Percentiles rank a stretch among this genome's conserved stretches.
phyloP scores from a whole-genome alignment of 2,888 invertebrate genomes.

The Cheilosia urbana region DNA sequence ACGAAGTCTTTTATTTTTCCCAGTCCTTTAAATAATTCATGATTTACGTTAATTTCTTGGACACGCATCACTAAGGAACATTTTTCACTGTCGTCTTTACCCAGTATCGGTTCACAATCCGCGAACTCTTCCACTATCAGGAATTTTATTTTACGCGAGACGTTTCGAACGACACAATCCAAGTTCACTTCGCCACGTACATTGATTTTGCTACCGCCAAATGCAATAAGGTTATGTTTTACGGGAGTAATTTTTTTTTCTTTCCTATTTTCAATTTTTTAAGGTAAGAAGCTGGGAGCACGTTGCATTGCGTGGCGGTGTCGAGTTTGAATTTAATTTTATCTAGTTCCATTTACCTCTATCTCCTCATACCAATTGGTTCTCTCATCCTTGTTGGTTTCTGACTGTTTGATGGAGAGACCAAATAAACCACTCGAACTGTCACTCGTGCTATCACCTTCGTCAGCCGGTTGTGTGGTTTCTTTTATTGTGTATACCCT shows the following conservation, averaged over 20 bases:
- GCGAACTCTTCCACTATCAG: no score
- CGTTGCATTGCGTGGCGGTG: constrained; percentile 22
- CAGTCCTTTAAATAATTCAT: no score
- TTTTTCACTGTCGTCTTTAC: no score
- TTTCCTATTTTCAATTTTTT: neutral
- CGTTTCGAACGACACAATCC: neutral
- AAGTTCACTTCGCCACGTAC: constrained; percentile 7
- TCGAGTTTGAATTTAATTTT: no score
- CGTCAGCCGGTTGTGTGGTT: neutral
- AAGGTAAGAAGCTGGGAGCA: no score
- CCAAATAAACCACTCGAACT: constrained; percentile 24
- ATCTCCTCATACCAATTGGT: constrained; percentile 45
- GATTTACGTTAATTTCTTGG: no score
- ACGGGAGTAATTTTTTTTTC: neutral
- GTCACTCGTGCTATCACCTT: neutral
- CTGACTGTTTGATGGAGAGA: neutral
- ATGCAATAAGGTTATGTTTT: constrained; percentile 4
- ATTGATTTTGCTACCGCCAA: constrained; percentile 11
- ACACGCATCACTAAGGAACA: no score
- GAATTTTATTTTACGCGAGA: constrained; percentile 6
- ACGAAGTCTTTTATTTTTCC: no score
- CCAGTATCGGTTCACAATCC: no score
- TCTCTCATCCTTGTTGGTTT: constrained; percentile 16
- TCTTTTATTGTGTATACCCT: neutral
- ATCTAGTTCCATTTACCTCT: constrained; percentile 1